Base-by-base conservation (phyloP, 2,888 invertebrate species). In the Timema cristinae region DNA sequence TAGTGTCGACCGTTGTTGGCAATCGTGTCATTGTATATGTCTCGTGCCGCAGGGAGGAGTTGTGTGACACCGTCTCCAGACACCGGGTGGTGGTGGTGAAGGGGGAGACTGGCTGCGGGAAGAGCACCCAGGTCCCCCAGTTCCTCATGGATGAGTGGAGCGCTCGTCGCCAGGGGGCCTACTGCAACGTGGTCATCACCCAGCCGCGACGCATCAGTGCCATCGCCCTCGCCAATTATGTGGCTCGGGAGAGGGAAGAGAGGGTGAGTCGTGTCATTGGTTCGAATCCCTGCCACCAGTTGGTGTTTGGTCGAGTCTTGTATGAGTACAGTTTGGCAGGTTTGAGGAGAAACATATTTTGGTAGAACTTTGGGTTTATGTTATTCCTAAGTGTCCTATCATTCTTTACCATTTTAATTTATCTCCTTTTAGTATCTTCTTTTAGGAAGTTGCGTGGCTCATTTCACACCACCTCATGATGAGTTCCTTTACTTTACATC, bases 91-190 rank as follows among this genome's bases (percentile, higher is more conserved):
- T 92, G 0, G 87, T 98, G 11, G 89, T 98, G 63, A 91, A 95
- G 82, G 98, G 98, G 0, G 91, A 91, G 0, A 98, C 98, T 0
- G 98, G 98, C 0, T 97, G 97, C 81, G 98, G 98, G 32, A 95
- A 95, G 82, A 95, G 96, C 0, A 94, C 94, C 0, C 93, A 94
- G 82, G 93, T 95, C 0, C 96, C 97, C 0, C 97, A 97, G 81
- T 96, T 91, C 84, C 93, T 98, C 75, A 83, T 97, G 16, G 94
- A 97, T 77, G 86, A 91, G 76, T 88, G 88, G 81, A 81, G 82
- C 5, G 76, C 76, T 70, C 77, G 78, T 61, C 80, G 79, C 0
- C 78, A 79, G 68, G 85, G 85, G 2, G 81, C 83, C 0, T 86
- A 87, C 67, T 95, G 95, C 79, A 96, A 94, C 81, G 94, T 98